A percentile compares a stretch with the other conserved stretches of the same genome.
Conservation (phyloP, 2,888 invertebrate genomes). For the Temnothorax unifasciatus region DNA sequence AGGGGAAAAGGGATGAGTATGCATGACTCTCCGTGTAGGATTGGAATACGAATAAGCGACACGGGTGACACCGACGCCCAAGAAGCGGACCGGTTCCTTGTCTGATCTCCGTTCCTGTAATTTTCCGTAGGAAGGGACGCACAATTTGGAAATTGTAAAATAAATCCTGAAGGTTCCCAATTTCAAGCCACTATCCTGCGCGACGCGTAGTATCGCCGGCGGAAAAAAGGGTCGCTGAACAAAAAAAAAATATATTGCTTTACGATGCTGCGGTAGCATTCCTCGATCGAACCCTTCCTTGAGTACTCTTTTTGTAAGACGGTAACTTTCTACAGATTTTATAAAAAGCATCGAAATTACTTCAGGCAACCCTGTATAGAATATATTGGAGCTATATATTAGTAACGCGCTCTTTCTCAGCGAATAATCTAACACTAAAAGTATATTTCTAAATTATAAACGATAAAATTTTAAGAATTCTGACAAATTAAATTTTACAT, state of each 20-base stretch:
- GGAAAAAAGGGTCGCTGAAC: conserved; percentile 22
- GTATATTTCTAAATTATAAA: neutral
- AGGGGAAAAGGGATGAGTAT: neutral
- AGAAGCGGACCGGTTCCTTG: conserved; percentile 67
- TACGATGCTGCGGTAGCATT: conserved; percentile 26
- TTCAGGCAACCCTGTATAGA: neutral
- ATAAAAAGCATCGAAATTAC: neutral
- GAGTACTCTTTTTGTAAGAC: conserved; percentile 25
- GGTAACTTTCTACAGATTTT: conserved; percentile 17
- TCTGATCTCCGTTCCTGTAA: conserved; percentile 66
- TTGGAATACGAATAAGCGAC: conserved; percentile 40
- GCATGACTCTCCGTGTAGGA: conserved; percentile 60
- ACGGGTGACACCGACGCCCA: conserved; percentile 60
- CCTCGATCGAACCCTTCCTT: conserved; percentile 1
- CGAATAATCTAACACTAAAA: neutral
- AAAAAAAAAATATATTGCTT: conserved; percentile 38
- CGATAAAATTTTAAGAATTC: neutral
- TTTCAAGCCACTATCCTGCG: conserved; percentile 27
- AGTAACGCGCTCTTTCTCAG: neutral
- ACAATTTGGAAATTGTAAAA: conserved; percentile 69
- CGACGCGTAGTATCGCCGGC: neutral
- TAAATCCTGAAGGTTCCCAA: conserved; percentile 34
- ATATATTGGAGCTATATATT: neutral
- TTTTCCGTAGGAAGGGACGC: conserved; percentile 54
- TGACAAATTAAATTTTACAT: neutral